Evolutionary conservation across 2,797 vertebrate species (phyloP).

Genomic region (Masticophis lateralis): DNA sequence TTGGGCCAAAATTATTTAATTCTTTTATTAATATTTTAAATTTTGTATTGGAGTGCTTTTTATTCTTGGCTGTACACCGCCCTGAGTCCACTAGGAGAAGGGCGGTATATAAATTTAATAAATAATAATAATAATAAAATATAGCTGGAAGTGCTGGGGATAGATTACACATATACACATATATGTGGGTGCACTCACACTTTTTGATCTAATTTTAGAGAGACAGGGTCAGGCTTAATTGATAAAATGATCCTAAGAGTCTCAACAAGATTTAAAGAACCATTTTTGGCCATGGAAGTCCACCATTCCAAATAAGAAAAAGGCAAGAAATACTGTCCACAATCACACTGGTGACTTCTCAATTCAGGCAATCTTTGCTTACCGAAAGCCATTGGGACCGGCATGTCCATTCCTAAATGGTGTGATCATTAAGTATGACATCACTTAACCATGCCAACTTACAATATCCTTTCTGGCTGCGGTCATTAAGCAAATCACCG

Average conservation of each 20-base stretch:
- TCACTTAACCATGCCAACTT: not conserved
- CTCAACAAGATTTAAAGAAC: not conserved
- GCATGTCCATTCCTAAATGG: not conserved
- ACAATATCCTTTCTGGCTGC: not conserved
- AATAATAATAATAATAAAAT: too few species aligned
- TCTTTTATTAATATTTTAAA: too few species aligned
- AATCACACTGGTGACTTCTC: not conserved
- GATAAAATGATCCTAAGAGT: not conserved
- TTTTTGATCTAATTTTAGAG: not conserved
- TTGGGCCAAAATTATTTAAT: too few species aligned
- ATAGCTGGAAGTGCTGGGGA: not conserved
- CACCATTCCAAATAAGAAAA: not conserved
- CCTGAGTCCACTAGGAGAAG: too few species aligned
- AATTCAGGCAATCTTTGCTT: not conserved
- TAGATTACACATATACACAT: not conserved
- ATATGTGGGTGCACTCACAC: not conserved
- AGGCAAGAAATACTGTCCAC: not conserved
- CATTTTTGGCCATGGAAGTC: not conserved
- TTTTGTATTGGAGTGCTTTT: too few species aligned
- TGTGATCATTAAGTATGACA: not conserved
- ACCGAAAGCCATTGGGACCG: not conserved
- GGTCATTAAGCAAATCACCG: not conserved
- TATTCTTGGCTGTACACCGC: too few species aligned
- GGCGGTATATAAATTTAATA: too few species aligned
- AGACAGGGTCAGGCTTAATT: not conserved